Evolutionary conservation across 2,797 vertebrate genomes (phyloP), one percentile per base, ranked within the genome.

Genomic region (Hoplostethus mediterraneus): DNA sequence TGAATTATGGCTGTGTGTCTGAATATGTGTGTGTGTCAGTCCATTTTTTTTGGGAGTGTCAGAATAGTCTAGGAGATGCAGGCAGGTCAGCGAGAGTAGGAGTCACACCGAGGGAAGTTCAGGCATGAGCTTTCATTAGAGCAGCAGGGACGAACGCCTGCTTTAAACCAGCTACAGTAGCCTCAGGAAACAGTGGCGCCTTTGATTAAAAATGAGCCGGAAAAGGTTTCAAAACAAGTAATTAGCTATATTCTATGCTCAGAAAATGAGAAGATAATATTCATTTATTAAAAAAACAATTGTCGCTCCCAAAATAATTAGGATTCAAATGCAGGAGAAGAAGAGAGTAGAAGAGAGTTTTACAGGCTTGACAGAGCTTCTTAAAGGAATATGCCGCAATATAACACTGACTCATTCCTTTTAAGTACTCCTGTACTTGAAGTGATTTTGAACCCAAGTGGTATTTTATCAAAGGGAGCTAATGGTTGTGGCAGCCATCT

Each of bases 101-200:
- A 82, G 77, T 81, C 78, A 66, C 52, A 56, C 48, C 85, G 77
- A 86, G 74, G 38, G 60, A 73, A 73, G 80, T 86, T 82, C 63
- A 82, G 71, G 82, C 78, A 73, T 72, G 73, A 75, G 82, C 76
- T 78, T 82, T 82, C 71, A 67, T 90, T 82, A 68, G 72, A 83
- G 71, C 80, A 75, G 72, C 73, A 67, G 54, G 69, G 68, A 79
- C 47, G 44, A 84, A 70, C 2, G 0, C 28, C 57, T 13, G 67
- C 69, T 79, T 80, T 65, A 71, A 61, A 71, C 28, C 30, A 59
- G 56, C 56, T 40, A 55, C 67, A 47, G 52, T 71, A 25, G 3
- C 67, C 53, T 66, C 66, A 58, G 77, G 33, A 79, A 60, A 82
- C 7, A 72, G 64, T 70, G 42, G 13, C 44, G 33, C 28, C 44